A percentile compares a stretch with the other conserved stretches of the same genome.
phyloP scores from a whole-genome alignment of 1,140 invertebrate species.

The Olivierus martensii region DNA sequence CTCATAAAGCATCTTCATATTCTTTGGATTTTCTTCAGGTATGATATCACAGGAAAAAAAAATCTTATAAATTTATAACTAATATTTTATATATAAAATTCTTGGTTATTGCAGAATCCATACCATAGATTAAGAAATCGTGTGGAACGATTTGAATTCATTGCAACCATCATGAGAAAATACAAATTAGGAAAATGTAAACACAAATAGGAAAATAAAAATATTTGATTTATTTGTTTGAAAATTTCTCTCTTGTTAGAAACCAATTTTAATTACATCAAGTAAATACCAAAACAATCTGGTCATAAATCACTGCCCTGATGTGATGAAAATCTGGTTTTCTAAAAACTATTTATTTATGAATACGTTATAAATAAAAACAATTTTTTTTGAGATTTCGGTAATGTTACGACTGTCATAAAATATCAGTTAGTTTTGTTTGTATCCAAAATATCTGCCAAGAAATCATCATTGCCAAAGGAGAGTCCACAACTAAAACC shows the following conservation, averaged over 20 bases:
- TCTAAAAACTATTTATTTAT: no score
- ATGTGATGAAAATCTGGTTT: no score
- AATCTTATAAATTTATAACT: no score
- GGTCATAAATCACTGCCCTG: no score
- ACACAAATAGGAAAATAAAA: background rate
- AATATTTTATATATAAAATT: background rate
- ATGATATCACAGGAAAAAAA: no score
- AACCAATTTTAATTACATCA: no score
- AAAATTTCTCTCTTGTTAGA: background rate
- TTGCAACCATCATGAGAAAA: slow-evolving; percentile 17
- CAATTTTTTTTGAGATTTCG: no score
- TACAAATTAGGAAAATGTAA: slow-evolving; percentile 17
- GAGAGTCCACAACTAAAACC: slow-evolving; percentile 65
- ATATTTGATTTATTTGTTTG: background rate
- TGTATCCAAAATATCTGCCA: slow-evolving; percentile 65
- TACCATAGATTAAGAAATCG: slow-evolving; percentile 18
- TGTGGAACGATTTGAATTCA: slow-evolving; percentile 21
- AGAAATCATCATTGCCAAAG: slow-evolving; percentile 68
- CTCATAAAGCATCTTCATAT: slow-evolving; percentile 19
- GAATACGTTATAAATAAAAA: no score
- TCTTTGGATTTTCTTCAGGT: slow-evolving; percentile 20
- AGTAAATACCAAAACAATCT: no score
- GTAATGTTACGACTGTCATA: no score
- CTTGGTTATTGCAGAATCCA: slow-evolving; percentile 15
- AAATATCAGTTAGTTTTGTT: no score